Evolutionary conservation across 2,113 vertebrate species (phyloP).

Genomic region (Heterotis niloticus): DNA sequence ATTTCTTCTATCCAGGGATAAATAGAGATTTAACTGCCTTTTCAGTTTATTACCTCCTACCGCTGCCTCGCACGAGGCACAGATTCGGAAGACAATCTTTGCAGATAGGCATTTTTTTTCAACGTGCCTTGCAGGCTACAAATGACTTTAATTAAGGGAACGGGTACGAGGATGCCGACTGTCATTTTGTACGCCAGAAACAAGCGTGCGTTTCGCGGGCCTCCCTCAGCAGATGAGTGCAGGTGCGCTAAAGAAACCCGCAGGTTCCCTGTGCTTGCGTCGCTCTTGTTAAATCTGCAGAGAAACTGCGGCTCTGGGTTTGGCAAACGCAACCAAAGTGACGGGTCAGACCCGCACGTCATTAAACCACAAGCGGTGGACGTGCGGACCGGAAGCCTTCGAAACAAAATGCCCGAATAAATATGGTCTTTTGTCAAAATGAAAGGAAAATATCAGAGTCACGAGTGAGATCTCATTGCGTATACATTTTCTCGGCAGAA

Average conservation of each 20-base stretch:
- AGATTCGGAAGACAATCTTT: slow-evolving; percentile 41
- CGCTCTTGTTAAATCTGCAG: slow-evolving; percentile 25
- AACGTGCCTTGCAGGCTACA: slow-evolving; percentile 29
- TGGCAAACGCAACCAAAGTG: slow-evolving; percentile 41
- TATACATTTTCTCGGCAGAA: no score
- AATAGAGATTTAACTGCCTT: slow-evolving; percentile 74
- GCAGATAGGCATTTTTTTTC: slow-evolving; percentile 30
- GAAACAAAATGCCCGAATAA: background rate
- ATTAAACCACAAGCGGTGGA: background rate
- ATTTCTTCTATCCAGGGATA: slow-evolving; percentile 58
- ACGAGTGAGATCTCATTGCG: no score
- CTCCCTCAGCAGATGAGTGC: slow-evolving; percentile 22
- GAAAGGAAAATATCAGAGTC: background rate
- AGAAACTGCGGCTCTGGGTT: background rate
- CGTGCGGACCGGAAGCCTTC: slow-evolving; percentile 27
- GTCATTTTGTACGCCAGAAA: slow-evolving; percentile 13
- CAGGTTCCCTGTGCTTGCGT: background rate
- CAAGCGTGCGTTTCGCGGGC: slow-evolving; percentile 34
- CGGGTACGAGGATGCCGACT: slow-evolving; percentile 15
- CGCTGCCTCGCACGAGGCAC: slow-evolving; percentile 49
- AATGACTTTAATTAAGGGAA: slow-evolving; percentile 36
- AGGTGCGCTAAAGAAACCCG: slow-evolving; percentile 16
- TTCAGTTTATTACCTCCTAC: slow-evolving; percentile 58
- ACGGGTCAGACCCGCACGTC: slow-evolving; percentile 32
- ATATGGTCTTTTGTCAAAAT: slow-evolving; percentile 6